phyloP scores from a whole-genome alignment of 2,888 invertebrate species.

The Zele albiditarsus region DNA sequence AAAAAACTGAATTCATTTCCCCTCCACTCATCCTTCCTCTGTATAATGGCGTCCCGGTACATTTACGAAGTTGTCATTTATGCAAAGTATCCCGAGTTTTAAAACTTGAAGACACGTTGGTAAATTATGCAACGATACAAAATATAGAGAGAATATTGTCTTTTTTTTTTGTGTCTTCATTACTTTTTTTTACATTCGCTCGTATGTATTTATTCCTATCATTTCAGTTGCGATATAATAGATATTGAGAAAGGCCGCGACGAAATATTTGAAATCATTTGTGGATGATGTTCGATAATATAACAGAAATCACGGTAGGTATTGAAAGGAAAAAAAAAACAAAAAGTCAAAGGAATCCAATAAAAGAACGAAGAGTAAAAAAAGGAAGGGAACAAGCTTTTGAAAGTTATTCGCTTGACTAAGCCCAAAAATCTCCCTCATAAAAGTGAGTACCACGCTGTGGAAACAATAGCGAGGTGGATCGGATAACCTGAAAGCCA shows the following conservation, averaged over 20 bases:
- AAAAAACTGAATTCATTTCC: constrained; percentile 54
- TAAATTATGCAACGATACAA: constrained; percentile 11
- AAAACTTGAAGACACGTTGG: not conserved
- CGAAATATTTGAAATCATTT: not conserved
- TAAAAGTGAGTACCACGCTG: constrained; percentile 68
- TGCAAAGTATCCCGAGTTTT: constrained; percentile 30
- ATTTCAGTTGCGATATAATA: not conserved
- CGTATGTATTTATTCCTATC: not conserved
- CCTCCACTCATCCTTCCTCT: constrained; percentile 15
- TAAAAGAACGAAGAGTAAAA: not conserved
- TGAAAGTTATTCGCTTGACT: constrained; percentile 61
- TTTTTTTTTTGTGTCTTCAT: not conserved
- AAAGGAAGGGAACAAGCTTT: not conserved
- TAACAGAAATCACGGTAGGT: not conserved
- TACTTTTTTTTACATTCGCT: not conserved
- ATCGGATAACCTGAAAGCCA: constrained; percentile 26
- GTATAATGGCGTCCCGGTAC: constrained; percentile 26
- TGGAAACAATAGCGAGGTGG: constrained; percentile 62
- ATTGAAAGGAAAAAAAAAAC: not conserved
- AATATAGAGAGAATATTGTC: not conserved
- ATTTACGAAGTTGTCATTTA: constrained; percentile 41
- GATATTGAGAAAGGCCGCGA: not conserved
- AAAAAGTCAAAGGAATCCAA: constrained; percentile 18
- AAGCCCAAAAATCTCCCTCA: constrained; percentile 66
- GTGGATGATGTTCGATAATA: not conserved